Base-by-base conservation (phyloP, 2,888 invertebrate genomes). In the Cephus pygmeus region DNA sequence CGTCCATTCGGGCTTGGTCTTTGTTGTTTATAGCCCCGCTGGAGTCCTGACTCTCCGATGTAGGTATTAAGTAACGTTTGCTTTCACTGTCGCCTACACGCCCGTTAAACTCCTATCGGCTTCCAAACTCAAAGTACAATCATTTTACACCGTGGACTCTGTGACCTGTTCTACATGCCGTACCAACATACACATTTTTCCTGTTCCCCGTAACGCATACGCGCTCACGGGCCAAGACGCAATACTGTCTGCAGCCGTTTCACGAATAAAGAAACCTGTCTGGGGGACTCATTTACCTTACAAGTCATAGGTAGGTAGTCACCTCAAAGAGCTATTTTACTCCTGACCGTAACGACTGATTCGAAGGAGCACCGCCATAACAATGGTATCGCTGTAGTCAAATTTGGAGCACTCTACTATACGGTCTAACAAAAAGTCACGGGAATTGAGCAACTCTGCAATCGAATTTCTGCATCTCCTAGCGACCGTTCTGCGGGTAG, bases 11-110 rank as follows among this genome's bases (percentile, higher is more conserved):
- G 84, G 77, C 81, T 69, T 80, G 82, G 84, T 79, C 85, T 87
- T 88, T 87, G 87, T 88, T 84, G 86, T 87, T 87, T 88, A 33
- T 56, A 56, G n/a, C 6, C 15, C 23, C 75, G 75, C 75, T 11
- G 71, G 34, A 56, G 36, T 2, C 69, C 75, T 85, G 83, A 83
- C 82, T 80, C 81, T 75, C 81, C 77, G 84, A 85, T 84, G 85
- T 82, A 82, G 81, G 86, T 87, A 88, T 88, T 88, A 85, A 88
- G 89, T 89, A 88, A 88, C 87, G 80, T 83, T 76, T 86, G 87
- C 88, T 88, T 88, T 88, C 88, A 89, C 88, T 89, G 88, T 88
- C 88, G 89, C 88, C 88, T 87, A 88, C 88, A 83, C 86, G 80
- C 80, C 82, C 81, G 84, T 85, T 85, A 82, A 87, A 88, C 87